Conservation (phyloP, 2,797 vertebrate genomes). For the Rhynchonycteris naso region DNA sequence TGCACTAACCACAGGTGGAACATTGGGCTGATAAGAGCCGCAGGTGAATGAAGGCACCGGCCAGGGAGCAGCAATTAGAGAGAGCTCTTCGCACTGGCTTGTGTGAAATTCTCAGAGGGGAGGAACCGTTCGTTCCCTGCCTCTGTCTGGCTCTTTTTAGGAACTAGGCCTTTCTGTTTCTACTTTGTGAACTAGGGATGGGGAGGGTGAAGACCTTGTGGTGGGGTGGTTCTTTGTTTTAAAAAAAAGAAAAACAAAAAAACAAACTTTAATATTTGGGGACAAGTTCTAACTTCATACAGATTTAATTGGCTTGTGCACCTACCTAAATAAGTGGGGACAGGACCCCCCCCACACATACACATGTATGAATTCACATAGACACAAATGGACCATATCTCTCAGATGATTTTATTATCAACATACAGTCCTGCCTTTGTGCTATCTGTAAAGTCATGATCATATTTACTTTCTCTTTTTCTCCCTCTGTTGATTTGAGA, state of each 20-base stretch:
- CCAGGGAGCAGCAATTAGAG: constrained; percentile 76
- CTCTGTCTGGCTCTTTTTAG: constrained; percentile 61
- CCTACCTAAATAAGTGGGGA: background rate
- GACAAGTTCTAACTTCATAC: constrained; percentile 64
- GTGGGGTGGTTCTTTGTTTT: constrained; percentile 21
- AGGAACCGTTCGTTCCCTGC: constrained; percentile 70
- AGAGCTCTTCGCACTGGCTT: constrained; percentile 62
- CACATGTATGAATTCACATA: background rate
- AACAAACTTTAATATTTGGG: constrained; percentile 57
- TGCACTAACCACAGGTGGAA: constrained; percentile 81
- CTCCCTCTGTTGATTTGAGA: too few species aligned
- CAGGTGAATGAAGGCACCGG: constrained; percentile 81
- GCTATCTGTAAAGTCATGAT: background rate
- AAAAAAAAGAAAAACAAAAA: too few species aligned
- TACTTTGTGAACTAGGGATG: constrained; percentile 46
- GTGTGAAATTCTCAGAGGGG: constrained; percentile 61
- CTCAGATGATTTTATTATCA: constrained; percentile 35
- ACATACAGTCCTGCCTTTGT: background rate
- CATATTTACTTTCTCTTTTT: too few species aligned
- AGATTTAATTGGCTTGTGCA: background rate
- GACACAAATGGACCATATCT: background rate
- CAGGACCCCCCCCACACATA: background rate
- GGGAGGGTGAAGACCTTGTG: constrained; percentile 39
- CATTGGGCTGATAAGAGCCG: constrained; percentile 81
- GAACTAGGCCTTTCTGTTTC: constrained; percentile 53